These are phyloP conservation scores for Lordiphosa mommai DNA, from an alignment of 1,140 invertebrate species.

Conservation along the genomic window DNA sequence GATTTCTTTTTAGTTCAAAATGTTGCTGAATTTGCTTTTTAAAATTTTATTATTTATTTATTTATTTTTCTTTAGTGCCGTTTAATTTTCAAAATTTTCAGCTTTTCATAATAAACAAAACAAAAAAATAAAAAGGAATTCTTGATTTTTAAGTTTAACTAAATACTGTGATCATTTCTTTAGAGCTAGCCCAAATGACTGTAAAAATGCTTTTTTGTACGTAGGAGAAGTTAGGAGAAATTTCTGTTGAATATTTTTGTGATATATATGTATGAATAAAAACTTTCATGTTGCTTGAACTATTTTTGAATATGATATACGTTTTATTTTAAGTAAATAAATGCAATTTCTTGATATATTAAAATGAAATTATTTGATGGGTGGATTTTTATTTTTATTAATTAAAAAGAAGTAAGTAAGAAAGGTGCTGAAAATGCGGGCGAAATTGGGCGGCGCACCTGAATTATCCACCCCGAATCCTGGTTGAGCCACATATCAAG, in stretches of 20 bases:
- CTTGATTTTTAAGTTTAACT: conserved; percentile 54
- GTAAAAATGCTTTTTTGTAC: neutral
- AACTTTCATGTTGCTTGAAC: conserved; percentile 8
- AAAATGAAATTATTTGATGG: neutral
- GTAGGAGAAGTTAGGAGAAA: conserved; percentile 27
- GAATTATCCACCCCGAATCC: no score
- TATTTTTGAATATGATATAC: neutral
- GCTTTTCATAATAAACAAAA: conserved; percentile 31
- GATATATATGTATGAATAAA: conserved; percentile 35
- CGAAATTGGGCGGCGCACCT: no score
- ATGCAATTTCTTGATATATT: conserved; percentile 21
- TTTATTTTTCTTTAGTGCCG: conserved; percentile 24
- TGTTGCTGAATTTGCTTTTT: conserved; percentile 66
- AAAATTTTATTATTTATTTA: neutral
- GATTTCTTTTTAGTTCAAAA: conserved; percentile 15
- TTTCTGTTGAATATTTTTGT: conserved; percentile 18
- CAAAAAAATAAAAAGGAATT: conserved; percentile 2
- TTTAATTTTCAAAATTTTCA: conserved; percentile 45
- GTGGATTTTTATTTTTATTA: no score
- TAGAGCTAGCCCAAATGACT: conserved; percentile 7
- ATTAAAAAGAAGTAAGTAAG: no score
- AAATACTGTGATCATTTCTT: conserved; percentile 67
- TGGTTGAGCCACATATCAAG: no score
- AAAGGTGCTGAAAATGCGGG: no score
- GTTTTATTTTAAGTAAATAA: conserved; percentile 3